Percentiles rank a stretch among this genome's conserved stretches.
Evolutionary conservation across 2,797 vertebrate species (phyloP).

Genomic region (Chaetodon trifasciatus): DNA sequence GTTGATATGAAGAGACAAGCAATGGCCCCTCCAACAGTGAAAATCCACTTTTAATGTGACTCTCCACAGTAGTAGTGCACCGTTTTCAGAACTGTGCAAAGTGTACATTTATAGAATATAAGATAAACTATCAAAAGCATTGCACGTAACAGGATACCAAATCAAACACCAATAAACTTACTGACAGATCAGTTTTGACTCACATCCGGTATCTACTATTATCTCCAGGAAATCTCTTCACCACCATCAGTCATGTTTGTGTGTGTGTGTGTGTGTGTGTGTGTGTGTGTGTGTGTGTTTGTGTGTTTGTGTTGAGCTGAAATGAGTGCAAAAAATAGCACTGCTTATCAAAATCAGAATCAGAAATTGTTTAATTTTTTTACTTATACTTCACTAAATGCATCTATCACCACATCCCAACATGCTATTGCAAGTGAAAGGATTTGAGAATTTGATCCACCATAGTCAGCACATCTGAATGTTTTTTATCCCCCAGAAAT

Average conservation of each 20-base stretch:
- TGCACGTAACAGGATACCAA: neutral
- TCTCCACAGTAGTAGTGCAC: neutral
- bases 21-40: too few species aligned
- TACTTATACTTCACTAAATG: too few species aligned
- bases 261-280: neutral
- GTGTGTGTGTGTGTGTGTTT: too few species aligned
- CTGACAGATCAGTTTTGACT: neutral
- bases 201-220: neutral
- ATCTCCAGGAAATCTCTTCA: neutral
- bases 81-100: neutral
- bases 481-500: neutral
- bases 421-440: too few species aligned
- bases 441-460: too few species aligned
- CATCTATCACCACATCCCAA: too few species aligned
- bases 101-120: neutral
- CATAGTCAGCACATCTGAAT: neutral
- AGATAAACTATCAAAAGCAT: neutral
- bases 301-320: neutral
- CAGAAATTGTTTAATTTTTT: too few species aligned
- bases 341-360: too few species aligned
- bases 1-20: neutral
- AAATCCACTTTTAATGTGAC: neutral
- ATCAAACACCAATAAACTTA: neutral
- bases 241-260: neutral
- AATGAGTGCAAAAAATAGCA: too few species aligned